Conservation (phyloP, 2,797 vertebrate genomes). For the Emydoidea blandingii region DNA sequence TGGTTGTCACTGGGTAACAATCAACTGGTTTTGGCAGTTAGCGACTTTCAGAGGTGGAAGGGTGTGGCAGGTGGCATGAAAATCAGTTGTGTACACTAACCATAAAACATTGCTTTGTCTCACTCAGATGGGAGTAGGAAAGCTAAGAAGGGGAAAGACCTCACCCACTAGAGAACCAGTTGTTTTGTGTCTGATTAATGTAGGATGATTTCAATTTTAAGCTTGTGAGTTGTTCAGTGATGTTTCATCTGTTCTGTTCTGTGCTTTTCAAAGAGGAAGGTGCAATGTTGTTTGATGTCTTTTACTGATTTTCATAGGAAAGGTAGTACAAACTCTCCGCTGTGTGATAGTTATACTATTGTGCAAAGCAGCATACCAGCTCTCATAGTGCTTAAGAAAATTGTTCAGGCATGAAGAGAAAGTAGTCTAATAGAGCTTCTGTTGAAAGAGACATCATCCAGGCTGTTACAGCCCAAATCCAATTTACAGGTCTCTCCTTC, state of each 20-base stretch:
- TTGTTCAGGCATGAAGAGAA: not conserved
- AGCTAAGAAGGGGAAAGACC: not conserved
- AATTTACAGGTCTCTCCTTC: not conserved
- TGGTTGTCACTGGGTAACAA: not conserved
- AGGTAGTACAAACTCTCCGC: not conserved
- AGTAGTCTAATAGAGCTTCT: not conserved
- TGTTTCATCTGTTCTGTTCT: too few species aligned
- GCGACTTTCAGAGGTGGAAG: not conserved
- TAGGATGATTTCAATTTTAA: not conserved
- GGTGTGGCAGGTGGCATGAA: not conserved
- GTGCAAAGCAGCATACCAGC: not conserved
- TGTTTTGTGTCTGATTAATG: not conserved
- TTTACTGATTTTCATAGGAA: not conserved
- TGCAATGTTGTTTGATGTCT: not conserved
- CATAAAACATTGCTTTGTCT: not conserved
- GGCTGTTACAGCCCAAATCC: not conserved
- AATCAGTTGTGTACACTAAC: fast-evolving
- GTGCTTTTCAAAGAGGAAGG: not conserved
- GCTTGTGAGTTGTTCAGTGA: not conserved
- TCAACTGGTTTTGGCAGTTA: not conserved
- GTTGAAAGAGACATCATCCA: not conserved
- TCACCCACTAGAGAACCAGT: not conserved
- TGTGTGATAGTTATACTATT: too few species aligned
- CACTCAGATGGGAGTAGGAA: not conserved
- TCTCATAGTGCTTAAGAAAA: not conserved